Evolutionary conservation across 2,797 vertebrate genomes (phyloP).

Genomic region (Garrulus glandarius): DNA sequence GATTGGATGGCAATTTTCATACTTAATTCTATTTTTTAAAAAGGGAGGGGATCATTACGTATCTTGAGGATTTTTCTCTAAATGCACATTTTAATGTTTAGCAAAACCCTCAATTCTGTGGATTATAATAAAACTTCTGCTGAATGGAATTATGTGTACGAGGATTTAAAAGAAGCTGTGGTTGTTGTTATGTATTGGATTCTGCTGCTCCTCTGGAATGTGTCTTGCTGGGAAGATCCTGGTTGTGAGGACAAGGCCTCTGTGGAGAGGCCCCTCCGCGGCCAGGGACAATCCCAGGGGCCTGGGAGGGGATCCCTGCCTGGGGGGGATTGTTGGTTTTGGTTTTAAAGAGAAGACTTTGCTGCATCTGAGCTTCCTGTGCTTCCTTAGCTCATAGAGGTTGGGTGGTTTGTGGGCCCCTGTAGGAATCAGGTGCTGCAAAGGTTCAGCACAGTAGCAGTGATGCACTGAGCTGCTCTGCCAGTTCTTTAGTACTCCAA

Average conservation of each 20-base stretch:
- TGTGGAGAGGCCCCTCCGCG: background rate
- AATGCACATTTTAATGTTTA: background rate
- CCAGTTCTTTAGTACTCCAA: background rate
- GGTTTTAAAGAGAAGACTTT: background rate
- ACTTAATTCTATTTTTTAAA: background rate
- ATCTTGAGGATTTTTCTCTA: background rate
- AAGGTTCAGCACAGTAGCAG: background rate
- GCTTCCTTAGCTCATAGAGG: background rate
- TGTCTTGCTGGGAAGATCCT: background rate
- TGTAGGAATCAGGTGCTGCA: background rate
- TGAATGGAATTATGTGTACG: background rate
- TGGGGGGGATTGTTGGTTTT: background rate
- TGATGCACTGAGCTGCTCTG: background rate
- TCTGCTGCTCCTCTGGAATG: background rate
- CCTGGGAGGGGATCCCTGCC: background rate
- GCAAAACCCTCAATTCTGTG: background rate
- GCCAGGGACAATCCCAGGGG: background rate
- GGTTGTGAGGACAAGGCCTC: background rate
- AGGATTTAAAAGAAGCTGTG: background rate
- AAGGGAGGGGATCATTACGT: background rate
- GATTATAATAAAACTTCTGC: background rate
- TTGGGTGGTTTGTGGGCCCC: background rate
- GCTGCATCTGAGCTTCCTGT: background rate
- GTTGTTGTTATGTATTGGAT: background rate
- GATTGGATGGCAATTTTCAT: background rate